A percentile compares a stretch with the other conserved stretches of the same genome.
Evolutionary conservation across 2,888 invertebrate species (phyloP).

Genomic region (Chorisops tibialis): DNA sequence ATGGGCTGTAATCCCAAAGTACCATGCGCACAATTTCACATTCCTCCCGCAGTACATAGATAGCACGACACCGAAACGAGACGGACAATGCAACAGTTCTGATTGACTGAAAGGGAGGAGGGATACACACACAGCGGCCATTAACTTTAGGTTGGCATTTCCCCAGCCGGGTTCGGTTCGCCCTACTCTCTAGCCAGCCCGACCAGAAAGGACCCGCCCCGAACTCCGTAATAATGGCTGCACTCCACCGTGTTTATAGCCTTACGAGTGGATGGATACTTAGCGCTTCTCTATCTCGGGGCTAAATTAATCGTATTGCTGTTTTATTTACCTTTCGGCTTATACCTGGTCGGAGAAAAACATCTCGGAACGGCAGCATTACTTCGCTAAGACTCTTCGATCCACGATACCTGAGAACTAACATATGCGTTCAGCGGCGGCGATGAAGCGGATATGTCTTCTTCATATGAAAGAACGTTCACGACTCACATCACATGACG

Average conservation of each 20-base stretch:
- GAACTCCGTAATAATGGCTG: conserved; percentile 19
- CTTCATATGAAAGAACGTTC: neutral
- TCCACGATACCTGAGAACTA: no score
- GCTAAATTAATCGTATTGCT: neutral
- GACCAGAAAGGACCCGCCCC: neutral
- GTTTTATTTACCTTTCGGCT: no score
- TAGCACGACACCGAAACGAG: neutral
- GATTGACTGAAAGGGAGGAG: neutral
- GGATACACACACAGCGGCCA: conserved; percentile 1
- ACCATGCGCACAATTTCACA: no score
- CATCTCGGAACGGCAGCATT: no score
- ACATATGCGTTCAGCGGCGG: no score
- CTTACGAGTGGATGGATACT: neutral
- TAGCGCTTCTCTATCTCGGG: neutral
- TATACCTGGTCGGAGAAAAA: no score
- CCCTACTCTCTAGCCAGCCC: neutral
- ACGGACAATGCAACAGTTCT: neutral
- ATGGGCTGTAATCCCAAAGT: no score
- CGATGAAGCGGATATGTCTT: neutral
- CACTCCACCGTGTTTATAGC: neutral
- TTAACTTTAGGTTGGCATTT: conserved; percentile 13
- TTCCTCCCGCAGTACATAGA: no score
- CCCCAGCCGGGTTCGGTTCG: neutral
- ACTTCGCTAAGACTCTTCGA: no score
- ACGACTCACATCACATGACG: neutral